Evolutionary conservation across 2,113 vertebrate species (phyloP).

Genomic region (Larimichthys crocea): DNA sequence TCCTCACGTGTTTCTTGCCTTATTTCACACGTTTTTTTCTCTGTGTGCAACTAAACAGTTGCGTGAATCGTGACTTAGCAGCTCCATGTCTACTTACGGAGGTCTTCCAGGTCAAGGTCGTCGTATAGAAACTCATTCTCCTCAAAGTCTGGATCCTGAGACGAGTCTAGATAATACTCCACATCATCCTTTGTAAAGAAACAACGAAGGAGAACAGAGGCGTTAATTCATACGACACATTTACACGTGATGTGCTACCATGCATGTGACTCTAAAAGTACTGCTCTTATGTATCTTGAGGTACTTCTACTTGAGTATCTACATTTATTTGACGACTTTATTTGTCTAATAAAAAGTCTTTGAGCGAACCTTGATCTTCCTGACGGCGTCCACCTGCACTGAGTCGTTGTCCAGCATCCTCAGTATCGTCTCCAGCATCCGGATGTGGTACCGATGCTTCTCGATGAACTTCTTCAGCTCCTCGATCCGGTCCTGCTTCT

Average conservation of each 20-base stretch:
- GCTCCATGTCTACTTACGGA: conserved; percentile 82
- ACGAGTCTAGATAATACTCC: conserved; percentile 92
- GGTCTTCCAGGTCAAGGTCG: conserved; percentile 92
- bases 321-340: too few relatives aligned
- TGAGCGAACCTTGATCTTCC: conserved; percentile 87
- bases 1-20: too few relatives aligned
- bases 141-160: conserved; percentile 92
- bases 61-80: too few relatives aligned
- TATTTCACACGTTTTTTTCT: too few relatives aligned
- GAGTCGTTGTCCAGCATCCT: conserved; percentile 94
- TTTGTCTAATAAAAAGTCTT: neutral
- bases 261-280: too few relatives aligned
- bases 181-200: conserved; percentile 83
- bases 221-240: neutral
- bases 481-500: conserved; percentile 93
- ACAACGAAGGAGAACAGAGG: neutral
- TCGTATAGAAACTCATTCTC: conserved; percentile 94
- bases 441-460: conserved; percentile 90
- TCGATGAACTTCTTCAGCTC: conserved; percentile 91
- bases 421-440: conserved; percentile 92
- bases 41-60: too few relatives aligned
- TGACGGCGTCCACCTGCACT: conserved; percentile 89
- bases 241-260: neutral
- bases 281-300: too few relatives aligned
- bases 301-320: too few relatives aligned